A percentile compares a stretch with the other conserved stretches of the same genome.
Evolutionary conservation across 2,888 invertebrate species (phyloP).

Genomic region (Perithous albicinctus): DNA sequence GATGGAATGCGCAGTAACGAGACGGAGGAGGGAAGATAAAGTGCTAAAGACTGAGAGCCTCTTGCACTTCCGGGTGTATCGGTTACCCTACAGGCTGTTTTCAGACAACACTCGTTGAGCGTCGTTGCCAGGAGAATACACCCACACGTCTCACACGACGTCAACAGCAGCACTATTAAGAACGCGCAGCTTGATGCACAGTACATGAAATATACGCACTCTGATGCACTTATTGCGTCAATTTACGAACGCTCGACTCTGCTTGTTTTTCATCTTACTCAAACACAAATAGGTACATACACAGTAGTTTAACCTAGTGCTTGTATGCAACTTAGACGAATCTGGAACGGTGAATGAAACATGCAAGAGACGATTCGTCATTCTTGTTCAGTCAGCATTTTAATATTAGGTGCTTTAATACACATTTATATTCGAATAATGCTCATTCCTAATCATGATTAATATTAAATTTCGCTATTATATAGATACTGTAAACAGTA

Average conservation of each 20-base stretch:
- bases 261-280: constrained; percentile 3
- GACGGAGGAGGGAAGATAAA: constrained; percentile 16
- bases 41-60: constrained; percentile 31
- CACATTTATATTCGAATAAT: too few relatives aligned
- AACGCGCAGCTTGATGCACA: not conserved
- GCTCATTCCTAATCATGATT: too few relatives aligned
- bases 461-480: too few relatives aligned
- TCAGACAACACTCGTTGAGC: constrained; percentile 37
- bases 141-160: constrained; percentile 48
- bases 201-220: constrained; percentile 15
- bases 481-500: too few relatives aligned
- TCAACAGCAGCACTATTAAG: not conserved
- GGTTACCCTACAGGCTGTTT: constrained; percentile 52
- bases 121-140: constrained; percentile 51
- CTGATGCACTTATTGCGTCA: constrained; percentile 15
- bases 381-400: not conserved
- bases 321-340: not conserved
- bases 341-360: not conserved
- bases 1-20: not conserved
- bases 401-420: too few relatives aligned
- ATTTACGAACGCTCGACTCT: constrained; percentile 56
- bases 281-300: not conserved
- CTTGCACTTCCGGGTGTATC: constrained; percentile 61
- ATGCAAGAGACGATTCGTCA: not conserved
- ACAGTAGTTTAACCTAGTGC: not conserved